Conservation (phyloP, 2,797 vertebrate genomes). For the Odontamblyopus lacepedii region DNA sequence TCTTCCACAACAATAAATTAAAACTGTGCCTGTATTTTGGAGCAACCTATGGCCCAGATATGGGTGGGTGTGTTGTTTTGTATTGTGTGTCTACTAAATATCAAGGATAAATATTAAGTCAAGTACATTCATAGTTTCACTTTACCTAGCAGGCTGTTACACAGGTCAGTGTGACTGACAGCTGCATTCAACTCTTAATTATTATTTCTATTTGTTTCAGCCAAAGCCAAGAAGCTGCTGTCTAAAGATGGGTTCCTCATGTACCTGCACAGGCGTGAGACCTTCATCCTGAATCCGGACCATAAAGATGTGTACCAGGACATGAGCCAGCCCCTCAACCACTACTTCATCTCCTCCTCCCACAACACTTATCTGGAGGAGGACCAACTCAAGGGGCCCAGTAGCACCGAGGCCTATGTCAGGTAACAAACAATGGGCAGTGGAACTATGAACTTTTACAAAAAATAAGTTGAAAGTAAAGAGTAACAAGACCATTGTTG, state of each 20-base stretch:
- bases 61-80: neutral
- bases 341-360: conserved; percentile 96
- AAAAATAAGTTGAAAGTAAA: neutral
- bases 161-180: neutral
- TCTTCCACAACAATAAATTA: neutral
- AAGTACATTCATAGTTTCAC: neutral
- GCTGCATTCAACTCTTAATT: neutral
- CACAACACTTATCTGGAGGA: conserved; percentile 97
- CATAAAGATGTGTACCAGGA: conserved; percentile 89
- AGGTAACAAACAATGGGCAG: conserved; percentile 38
- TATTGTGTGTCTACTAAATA: neutral
- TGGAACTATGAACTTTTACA: neutral
- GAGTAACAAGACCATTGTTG: neutral
- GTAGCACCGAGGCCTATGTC: conserved; percentile 92
- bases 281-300: conserved; percentile 79
- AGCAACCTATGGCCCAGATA: neutral
- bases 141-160: neutral
- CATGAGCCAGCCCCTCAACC: conserved; percentile 91
- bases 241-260: conserved; percentile 95
- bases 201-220: conserved; percentile 62
- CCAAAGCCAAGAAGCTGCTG: conserved; percentile 84
- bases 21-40: neutral
- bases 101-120: neutral
- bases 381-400: conserved; percentile 93
- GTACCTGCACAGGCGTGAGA: conserved; percentile 84